These are phyloP conservation scores for Goniozus legneri DNA, from an alignment of 1,140 invertebrate genomes.

Conservation along the genomic window DNA sequence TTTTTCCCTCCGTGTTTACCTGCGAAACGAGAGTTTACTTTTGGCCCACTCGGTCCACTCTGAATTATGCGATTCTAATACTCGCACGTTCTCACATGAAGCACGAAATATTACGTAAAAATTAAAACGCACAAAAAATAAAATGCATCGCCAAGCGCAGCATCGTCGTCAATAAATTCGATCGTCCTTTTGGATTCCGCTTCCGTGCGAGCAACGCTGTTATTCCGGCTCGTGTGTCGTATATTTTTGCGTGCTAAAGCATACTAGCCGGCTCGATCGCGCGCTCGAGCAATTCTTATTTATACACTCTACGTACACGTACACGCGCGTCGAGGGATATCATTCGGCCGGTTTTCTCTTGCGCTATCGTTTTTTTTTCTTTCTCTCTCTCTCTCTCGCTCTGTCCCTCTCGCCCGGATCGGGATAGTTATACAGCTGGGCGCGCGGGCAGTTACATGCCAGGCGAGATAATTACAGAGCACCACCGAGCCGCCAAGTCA, in stretches of 20 bases:
- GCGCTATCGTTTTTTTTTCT: no score
- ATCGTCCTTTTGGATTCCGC: background rate
- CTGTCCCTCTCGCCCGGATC: background rate
- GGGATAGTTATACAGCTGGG: conserved; percentile 38
- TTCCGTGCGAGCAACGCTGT: background rate
- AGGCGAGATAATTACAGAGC: conserved; percentile 56
- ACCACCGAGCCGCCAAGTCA: conserved; percentile 50
- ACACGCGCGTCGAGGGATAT: background rate
- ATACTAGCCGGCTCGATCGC: background rate
- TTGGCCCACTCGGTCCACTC: no score
- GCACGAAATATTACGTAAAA: no score
- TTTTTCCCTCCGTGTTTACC: background rate
- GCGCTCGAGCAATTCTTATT: background rate
- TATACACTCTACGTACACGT: background rate
- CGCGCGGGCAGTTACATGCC: conserved; percentile 52
- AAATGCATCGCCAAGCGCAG: no score
- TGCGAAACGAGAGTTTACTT: background rate
- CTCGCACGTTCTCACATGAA: no score
- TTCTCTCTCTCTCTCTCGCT: no score
- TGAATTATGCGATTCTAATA: no score
- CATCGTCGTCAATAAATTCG: background rate
- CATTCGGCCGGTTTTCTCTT: conserved; percentile 10
- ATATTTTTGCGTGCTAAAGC: background rate
- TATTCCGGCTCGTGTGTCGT: background rate
- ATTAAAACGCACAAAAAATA: no score